Conservation (phyloP, 2,113 vertebrate species). For the Vireo altiloquus region DNA sequence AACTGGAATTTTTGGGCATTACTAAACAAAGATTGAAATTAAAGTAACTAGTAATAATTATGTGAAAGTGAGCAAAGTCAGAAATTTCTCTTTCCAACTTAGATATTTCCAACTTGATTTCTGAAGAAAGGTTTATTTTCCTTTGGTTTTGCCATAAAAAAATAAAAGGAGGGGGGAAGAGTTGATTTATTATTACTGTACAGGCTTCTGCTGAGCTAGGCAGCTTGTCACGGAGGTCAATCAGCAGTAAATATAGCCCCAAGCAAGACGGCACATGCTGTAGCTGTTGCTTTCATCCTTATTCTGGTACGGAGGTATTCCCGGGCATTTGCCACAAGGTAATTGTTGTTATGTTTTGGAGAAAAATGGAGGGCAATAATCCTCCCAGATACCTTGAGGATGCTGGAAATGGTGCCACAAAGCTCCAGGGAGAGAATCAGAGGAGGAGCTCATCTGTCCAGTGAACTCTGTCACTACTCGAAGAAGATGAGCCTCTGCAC, state of each 20-base stretch:
- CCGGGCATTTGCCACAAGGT: background rate
- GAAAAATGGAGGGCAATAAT: background rate
- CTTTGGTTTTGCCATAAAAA: background rate
- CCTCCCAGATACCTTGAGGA: background rate
- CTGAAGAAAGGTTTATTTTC: background rate
- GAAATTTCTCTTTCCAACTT: background rate
- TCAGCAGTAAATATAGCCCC: background rate
- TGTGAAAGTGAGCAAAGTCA: background rate
- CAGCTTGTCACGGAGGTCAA: background rate
- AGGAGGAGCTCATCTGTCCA: background rate
- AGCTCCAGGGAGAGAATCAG: background rate
- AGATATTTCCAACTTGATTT: background rate
- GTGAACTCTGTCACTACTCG: background rate
- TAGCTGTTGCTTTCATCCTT: background rate
- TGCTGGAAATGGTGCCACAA: background rate
- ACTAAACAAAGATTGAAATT: background rate
- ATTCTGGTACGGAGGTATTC: background rate
- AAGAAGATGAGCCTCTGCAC: background rate
- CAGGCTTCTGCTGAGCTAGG: constrained; percentile 11
- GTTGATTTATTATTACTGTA: background rate
- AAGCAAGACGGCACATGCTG: background rate
- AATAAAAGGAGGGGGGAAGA: fast-evolving
- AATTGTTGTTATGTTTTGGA: background rate
- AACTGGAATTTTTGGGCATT: background rate
- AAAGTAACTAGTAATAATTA: background rate